Evolutionary conservation across 1,140 invertebrate species (phyloP), one percentile per base, ranked within the genome.

Genomic region (Neodiprion fabricii): DNA sequence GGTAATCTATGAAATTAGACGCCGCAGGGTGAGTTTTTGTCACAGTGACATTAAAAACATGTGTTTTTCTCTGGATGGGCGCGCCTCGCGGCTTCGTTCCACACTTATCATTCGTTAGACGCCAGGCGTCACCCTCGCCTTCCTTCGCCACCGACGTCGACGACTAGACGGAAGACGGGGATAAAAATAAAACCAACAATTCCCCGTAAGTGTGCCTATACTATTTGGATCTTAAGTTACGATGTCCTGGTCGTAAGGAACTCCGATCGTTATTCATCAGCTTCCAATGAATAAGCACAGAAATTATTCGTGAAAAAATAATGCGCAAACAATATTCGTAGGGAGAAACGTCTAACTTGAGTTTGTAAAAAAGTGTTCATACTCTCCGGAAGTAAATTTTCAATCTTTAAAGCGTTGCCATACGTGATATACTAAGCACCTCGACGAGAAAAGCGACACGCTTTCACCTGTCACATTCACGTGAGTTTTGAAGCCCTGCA

Each of bases 401-500:
- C 0, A 40, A 40, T 40, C 28, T 5, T 40, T 40, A 40, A 40
- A 40, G 5, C 28, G 28, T 40, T 40, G 28, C 28, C 5, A 40
- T 40, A 40, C 28, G 2, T 5, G 28, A 21, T 21, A 21, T 40
- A 40, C 1, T 5, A 40, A 40, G 1, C 28, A 40, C 28, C 28
- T 40, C 5, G 28, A 40, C 28, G 28, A 40, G 28, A 40, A 49
- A 75, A 72, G 61, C 21, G 8, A 50, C 23, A 50, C 23, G 61
- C 68, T 70, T 75, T 66, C 67, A 75, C 70, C 71, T 76, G 75
- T 76, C 77, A 79, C 17, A 47, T 79, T 66, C 75, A 79, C 72
- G 74, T 75, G 75, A 79, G 72, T 75, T 70, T 40, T 70, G 70
- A 47, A 77, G 68, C 53, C 28, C 53, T 14, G n/a, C 53, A 17